Evolutionary conservation across 2,888 invertebrate species (phyloP), one percentile per base, ranked within the genome.

Genomic region (Lycia hirtaria): DNA sequence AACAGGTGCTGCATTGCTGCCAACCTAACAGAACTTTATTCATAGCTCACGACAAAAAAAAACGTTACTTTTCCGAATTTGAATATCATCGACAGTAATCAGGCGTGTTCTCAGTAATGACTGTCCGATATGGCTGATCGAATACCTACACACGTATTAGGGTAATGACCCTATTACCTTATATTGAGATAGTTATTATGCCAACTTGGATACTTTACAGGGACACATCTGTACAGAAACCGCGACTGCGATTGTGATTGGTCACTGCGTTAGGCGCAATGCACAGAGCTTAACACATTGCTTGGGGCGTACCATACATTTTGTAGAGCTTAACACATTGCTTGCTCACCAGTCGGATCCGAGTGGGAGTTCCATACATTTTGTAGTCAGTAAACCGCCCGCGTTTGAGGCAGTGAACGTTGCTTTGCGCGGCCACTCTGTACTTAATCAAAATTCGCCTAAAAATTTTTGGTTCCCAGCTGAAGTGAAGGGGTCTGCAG

Each of bases 51-150:
- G 45, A 56, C 37, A 58, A 58, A 58, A 56, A 58, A 56, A 58
- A 58, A 7, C 52, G 50, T 55, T 59, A 68, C 63, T 64, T 73
- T 74, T 57, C 33, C 14, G 51, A 56, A 75, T 75, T 72, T 75
- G 77, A 77, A 78, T 77, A 77, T 78, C 78, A 78, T 78, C 73
- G 67, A 59, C 62, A 61, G 53, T 78, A 78, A 78, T 78, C 72
- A 75, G 35, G 62, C 59, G 63, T 44, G 52, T 64, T 51, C 50
- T 55, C 56, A 53, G 58, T 71, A 73, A 74, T 69, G 68, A 66
- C 59, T 60, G 66, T 65, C 65, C 64, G 60, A 64, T 64, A 68
- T 60, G 60, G 41, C 50, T 62, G 64, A 72, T 67, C 54, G 69
- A 68, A 66, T 70, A 62, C 60, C 58, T 63, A 62, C 54, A 60